Evolutionary conservation across 2,888 invertebrate genomes (phyloP).

Genomic region (Napeogenes sylphis): DNA sequence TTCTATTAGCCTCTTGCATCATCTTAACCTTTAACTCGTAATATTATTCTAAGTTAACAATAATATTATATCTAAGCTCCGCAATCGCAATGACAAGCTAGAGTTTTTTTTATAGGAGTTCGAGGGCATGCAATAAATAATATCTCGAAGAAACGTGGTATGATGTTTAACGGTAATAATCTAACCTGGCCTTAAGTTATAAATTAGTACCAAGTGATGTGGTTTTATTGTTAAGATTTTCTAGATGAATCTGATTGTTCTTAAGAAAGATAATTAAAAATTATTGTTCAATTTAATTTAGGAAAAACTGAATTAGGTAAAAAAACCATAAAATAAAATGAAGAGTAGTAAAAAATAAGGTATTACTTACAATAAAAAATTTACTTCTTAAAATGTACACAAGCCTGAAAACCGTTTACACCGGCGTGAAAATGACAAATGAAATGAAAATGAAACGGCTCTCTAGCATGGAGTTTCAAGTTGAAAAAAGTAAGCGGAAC

Average conservation of each 20-base stretch:
- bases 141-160: slow-evolving; percentile 5
- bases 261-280: slow-evolving; percentile 8
- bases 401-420: slow-evolving; percentile 19
- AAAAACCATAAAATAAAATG: slow-evolving; percentile 1
- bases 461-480: neutral
- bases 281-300: neutral
- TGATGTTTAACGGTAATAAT: slow-evolving; percentile 10
- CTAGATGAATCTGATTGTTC: slow-evolving; percentile 25
- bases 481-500: neutral
- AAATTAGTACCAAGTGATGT: neutral
- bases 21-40: slow-evolving; percentile 37
- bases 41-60: slow-evolving; percentile 16
- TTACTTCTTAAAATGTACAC: slow-evolving; percentile 17
- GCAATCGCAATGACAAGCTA: neutral
- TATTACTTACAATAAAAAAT: slow-evolving; percentile 28
- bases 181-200: neutral
- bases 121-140: slow-evolving; percentile 10
- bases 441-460: slow-evolving; percentile 5
- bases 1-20: slow-evolving; percentile 40
- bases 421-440: slow-evolving; percentile 34
- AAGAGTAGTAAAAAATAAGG: neutral
- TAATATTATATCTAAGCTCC: neutral
- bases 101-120: neutral
- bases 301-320: neutral
- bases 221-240: slow-evolving; percentile 12